phyloP scores from a whole-genome alignment of 2,888 invertebrate species.

The Drosophila nigritarsus region DNA sequence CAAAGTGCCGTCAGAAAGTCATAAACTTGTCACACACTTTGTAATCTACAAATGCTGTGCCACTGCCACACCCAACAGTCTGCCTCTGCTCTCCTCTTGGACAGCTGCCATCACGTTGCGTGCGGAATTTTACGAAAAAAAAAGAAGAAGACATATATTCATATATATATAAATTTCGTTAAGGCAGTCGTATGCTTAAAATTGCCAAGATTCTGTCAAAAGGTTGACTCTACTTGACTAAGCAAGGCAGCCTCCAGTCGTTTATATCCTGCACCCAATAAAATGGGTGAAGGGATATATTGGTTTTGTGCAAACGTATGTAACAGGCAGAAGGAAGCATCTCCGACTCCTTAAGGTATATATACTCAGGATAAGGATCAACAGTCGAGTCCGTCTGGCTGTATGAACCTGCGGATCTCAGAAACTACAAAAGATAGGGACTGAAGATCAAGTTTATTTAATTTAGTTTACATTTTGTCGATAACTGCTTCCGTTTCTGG shows the following conservation, averaged over 20 bases:
- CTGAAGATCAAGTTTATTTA: neutral
- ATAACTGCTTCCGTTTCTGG: neutral
- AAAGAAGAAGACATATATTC: neutral
- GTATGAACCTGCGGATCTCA: neutral
- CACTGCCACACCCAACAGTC: neutral
- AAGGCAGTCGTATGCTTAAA: slow-evolving; percentile 30
- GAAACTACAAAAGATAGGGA: neutral
- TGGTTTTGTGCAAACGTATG: neutral
- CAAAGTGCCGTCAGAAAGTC: slow-evolving; percentile 69
- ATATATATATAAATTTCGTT: slow-evolving; percentile 36
- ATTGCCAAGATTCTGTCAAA: slow-evolving; percentile 16
- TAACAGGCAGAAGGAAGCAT: neutral
- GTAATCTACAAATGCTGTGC: slow-evolving; percentile 60
- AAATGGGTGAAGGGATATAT: neutral
- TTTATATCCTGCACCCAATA: neutral
- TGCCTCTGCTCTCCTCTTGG: slow-evolving; percentile 37
- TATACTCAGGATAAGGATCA: neutral
- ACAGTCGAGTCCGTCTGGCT: too few species aligned
- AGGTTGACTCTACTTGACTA: slow-evolving; percentile 16
- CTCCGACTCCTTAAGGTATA: neutral
- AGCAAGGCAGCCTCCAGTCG: neutral
- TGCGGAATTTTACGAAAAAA: slow-evolving; percentile 36
- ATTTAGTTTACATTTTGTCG: neutral
- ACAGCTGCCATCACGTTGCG: slow-evolving; percentile 57
- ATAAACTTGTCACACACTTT: slow-evolving; percentile 77